Conservation (phyloP, 1,140 invertebrate genomes). For the Magallana ariakensis region DNA sequence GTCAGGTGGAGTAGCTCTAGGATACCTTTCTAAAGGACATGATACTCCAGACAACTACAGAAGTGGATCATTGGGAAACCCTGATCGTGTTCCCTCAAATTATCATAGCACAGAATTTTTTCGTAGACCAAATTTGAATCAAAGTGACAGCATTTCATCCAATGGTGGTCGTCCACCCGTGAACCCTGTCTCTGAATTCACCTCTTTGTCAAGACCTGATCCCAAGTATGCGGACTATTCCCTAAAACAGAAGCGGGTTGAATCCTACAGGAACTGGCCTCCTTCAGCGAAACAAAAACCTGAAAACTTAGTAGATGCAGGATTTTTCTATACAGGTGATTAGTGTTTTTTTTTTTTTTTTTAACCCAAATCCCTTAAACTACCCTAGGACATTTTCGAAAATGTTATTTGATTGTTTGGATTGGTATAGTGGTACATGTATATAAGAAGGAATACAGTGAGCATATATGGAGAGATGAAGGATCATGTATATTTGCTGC, state of each 20-base stretch:
- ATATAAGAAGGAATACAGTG: background rate
- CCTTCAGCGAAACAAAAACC: background rate
- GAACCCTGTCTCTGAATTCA: background rate
- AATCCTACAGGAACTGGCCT: background rate
- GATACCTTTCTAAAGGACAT: no score
- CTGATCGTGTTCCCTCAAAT: no score
- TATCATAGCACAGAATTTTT: no score
- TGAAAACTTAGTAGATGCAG: background rate
- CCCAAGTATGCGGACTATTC: conserved; percentile 11
- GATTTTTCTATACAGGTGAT: conserved; percentile 9
- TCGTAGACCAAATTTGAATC: background rate
- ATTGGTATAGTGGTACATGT: background rate
- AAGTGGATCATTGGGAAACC: no score
- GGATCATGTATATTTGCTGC: background rate
- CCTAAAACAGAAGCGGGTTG: background rate
- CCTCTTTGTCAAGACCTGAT: background rate
- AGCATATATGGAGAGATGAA: background rate
- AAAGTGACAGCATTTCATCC: background rate
- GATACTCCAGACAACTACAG: no score
- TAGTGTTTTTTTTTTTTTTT: background rate
- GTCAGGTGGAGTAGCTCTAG: no score
- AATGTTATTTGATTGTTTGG: background rate
- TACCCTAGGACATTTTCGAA: background rate
- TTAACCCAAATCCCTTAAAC: background rate
- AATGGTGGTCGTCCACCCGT: background rate